Percentiles rank a stretch among this genome's conserved stretches.
phyloP scores from a whole-genome alignment of 2,888 invertebrate genomes.

The Noctua comes region DNA sequence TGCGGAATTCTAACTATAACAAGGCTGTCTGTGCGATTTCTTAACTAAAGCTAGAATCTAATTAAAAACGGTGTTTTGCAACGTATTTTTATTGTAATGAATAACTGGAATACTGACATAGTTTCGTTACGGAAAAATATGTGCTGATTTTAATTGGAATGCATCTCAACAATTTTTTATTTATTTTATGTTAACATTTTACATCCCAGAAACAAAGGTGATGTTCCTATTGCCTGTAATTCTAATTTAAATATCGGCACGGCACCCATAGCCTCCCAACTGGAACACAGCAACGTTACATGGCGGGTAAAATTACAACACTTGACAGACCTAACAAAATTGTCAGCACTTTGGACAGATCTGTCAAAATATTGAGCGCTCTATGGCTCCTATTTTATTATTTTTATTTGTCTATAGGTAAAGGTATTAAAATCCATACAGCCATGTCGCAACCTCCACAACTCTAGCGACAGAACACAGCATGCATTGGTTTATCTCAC shows the following conservation, averaged over 20 bases:
- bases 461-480: conserved; percentile 18
- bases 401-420: conserved; percentile 13
- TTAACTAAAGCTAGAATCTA: conserved; percentile 25
- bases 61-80: conserved; percentile 42
- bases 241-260: no score
- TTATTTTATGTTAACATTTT: not conserved
- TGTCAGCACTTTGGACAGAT: not conserved
- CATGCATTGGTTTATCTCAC: conserved; percentile 59
- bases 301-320: conserved; percentile 1
- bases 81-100: conserved; percentile 28
- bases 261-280: no score
- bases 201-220: not conserved
- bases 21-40: conserved; percentile 29
- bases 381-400: conserved; percentile 1
- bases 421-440: conserved; percentile 41
- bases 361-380: conserved; percentile 1
- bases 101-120: conserved; percentile 18
- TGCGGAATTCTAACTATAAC: conserved; percentile 33
- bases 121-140: conserved; percentile 21
- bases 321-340: not conserved
- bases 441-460: conserved; percentile 53
- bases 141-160: conserved; percentile 20
- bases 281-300: no score
- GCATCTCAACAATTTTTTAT: not conserved
- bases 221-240: not conserved